Percentiles rank a stretch among this genome's conserved stretches.
These are phyloP conservation scores for Caligus rogercresseyi DNA, from an alignment of 1,140 invertebrate species.

Conservation along the genomic window DNA sequence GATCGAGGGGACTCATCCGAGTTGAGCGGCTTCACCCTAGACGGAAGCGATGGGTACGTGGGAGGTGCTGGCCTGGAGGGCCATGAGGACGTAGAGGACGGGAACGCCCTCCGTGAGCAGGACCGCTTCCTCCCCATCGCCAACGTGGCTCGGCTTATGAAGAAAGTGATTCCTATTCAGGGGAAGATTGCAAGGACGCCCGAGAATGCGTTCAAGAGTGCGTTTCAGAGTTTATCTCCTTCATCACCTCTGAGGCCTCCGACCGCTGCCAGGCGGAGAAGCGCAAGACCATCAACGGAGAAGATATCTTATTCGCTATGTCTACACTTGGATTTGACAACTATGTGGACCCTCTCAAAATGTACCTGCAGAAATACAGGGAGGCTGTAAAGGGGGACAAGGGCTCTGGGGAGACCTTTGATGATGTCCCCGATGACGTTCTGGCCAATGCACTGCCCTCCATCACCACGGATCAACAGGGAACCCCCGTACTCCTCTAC, in stretches of 20 bases:
- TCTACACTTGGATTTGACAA: conserved; percentile 92
- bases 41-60: background rate
- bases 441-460: background rate
- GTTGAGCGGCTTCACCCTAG: background rate
- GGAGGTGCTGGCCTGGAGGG: background rate
- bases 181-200: conserved; percentile 93
- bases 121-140: conserved; percentile 93
- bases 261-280: conserved; percentile 88
- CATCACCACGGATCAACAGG: background rate
- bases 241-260: conserved; percentile 95
- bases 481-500: background rate
- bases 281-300: conserved; percentile 96
- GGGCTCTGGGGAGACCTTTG: background rate
- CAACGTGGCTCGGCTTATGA: conserved; percentile 99
- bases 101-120: conserved; percentile 52
- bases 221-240: conserved; percentile 98
- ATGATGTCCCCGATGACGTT: conserved; percentile 5
- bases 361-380: conserved; percentile 93
- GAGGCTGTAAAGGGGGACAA: conserved; percentile 18
- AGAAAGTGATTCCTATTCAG: conserved; percentile 72
- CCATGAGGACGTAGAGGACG: conserved; percentile 29
- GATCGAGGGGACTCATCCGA: background rate
- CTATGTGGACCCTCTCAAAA: conserved; percentile 88
- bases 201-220: conserved; percentile 98
- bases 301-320: conserved; percentile 94